Evolutionary conservation across 1,140 invertebrate genomes (phyloP).

Genomic region (Lepidurus couesii): DNA sequence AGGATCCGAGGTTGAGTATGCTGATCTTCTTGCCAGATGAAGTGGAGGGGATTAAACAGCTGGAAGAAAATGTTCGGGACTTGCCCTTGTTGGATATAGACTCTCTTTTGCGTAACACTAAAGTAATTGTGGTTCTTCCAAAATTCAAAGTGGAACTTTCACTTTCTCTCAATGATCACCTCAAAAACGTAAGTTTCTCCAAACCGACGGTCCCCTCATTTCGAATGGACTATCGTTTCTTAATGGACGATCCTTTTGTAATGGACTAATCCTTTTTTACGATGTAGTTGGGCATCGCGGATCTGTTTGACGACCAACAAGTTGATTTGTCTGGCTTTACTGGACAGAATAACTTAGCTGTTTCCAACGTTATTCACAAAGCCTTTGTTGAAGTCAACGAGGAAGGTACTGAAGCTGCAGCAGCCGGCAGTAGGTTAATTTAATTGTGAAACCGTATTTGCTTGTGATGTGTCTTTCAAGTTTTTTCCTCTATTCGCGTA

Average conservation of each 20-base stretch:
- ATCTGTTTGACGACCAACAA: conserved; percentile 54
- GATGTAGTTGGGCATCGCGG: conserved; percentile 57
- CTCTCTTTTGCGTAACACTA: conserved; percentile 43
- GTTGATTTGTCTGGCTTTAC: conserved; percentile 61
- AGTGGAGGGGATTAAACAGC: conserved; percentile 51
- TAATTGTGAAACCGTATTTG: not conserved
- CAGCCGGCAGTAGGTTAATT: conserved; percentile 57
- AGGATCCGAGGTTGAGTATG: conserved; percentile 63
- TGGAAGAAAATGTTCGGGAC: conserved; percentile 53
- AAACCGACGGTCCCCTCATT: not conserved
- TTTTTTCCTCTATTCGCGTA: not conserved
- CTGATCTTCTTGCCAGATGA: conserved; percentile 63
- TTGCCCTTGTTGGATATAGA: conserved; percentile 51
- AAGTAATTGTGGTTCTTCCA: conserved; percentile 61
- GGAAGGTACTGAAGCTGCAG: conserved; percentile 68
- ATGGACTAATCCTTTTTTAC: not conserved
- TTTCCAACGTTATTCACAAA: conserved; percentile 56
- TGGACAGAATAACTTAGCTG: conserved; percentile 48
- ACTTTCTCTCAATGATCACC: conserved; percentile 54
- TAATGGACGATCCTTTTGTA: not conserved
- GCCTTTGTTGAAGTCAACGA: conserved; percentile 60
- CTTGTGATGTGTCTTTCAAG: not conserved
- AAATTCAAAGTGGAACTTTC: conserved; percentile 69
- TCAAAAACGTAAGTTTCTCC: conserved; percentile 44
- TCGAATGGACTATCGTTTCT: not conserved